These are phyloP conservation scores for Autographa gamma DNA, from an alignment of 2,888 invertebrate species.

Conservation along the genomic window DNA sequence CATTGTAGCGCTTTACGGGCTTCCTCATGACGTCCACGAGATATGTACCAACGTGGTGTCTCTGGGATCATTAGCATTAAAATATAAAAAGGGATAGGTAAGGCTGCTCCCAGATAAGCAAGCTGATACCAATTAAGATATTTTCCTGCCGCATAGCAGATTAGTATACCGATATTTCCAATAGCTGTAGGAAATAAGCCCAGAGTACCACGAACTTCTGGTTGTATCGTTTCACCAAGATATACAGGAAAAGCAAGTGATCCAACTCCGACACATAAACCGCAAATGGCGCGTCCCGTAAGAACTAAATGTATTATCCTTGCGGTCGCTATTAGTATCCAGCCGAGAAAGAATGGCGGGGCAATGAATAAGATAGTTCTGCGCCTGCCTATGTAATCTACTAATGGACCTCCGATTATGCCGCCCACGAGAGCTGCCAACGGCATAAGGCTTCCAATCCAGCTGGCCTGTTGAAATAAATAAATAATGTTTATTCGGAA, in stretches of 20 bases:
- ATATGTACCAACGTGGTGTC: slow-evolving; percentile 97
- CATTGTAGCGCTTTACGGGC: slow-evolving; percentile 94
- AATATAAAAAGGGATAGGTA: slow-evolving; percentile 94
- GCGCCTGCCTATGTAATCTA: slow-evolving; percentile 95
- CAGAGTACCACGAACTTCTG: slow-evolving; percentile 96
- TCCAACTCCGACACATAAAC: slow-evolving; percentile 96
- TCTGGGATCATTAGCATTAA: slow-evolving; percentile 96
- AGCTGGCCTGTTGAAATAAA: slow-evolving; percentile 90
- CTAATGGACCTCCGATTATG: slow-evolving; percentile 94
- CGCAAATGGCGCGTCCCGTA: slow-evolving; percentile 94
- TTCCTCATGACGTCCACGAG: slow-evolving; percentile 92
- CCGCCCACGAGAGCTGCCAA: slow-evolving; percentile 96
- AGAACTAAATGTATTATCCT: slow-evolving; percentile 92
- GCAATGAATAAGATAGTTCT: slow-evolving; percentile 94
- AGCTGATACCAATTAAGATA: slow-evolving; percentile 94
- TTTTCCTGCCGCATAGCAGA: slow-evolving; percentile 94
- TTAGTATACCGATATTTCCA: slow-evolving; percentile 94
- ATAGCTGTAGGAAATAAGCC: slow-evolving; percentile 96
- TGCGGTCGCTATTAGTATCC: slow-evolving; percentile 94
- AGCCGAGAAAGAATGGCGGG: slow-evolving; percentile 94
- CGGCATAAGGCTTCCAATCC: slow-evolving; percentile 97
- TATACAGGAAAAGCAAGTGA: slow-evolving; percentile 97
- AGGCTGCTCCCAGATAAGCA: slow-evolving; percentile 93
- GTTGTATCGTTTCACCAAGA: slow-evolving; percentile 97
- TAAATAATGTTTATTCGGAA: slow-evolving; percentile 10